phyloP scores from a whole-genome alignment of 2,797 vertebrate genomes.

The Enteromius viviparus region DNA sequence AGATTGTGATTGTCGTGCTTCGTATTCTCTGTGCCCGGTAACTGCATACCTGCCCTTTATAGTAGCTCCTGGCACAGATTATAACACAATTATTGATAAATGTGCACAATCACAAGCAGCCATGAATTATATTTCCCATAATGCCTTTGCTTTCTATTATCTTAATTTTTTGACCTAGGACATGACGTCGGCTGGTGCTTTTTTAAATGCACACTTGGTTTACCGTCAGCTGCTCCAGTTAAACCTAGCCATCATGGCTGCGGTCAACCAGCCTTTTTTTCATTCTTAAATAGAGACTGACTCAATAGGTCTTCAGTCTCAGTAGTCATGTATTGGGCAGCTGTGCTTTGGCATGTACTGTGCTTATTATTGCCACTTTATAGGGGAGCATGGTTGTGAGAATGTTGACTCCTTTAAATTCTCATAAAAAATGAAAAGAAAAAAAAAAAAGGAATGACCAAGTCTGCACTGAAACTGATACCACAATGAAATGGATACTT shows the following conservation, averaged over 20 bases:
- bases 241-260: conserved; percentile 10
- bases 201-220: conserved; percentile 12
- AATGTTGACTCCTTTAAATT: conserved; percentile 61
- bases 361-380: conserved; percentile 63
- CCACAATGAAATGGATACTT: conserved; percentile 53
- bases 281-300: conserved; percentile 59
- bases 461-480: conserved; percentile 78
- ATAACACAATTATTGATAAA: conserved; percentile 20
- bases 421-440: neutral
- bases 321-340: conserved; percentile 63
- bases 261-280: conserved; percentile 17
- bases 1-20: conserved; percentile 30
- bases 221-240: conserved; percentile 24
- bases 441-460: conserved; percentile 69
- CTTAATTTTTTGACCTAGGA: conserved; percentile 30
- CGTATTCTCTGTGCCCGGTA: conserved; percentile 18
- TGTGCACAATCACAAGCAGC: conserved; percentile 28
- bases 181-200: conserved; percentile 21
- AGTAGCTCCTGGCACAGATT: conserved; percentile 29
- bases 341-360: conserved; percentile 71
- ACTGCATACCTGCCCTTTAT: conserved; percentile 8
- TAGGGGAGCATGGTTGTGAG: conserved; percentile 73
- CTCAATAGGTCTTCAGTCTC: conserved; percentile 60
- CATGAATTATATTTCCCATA: conserved; percentile 30
- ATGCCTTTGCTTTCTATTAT: conserved; percentile 32